A percentile compares a stretch with the other conserved stretches of the same genome.
Evolutionary conservation across 2,797 vertebrate genomes (phyloP).

Genomic region (Aselliscus stoliczkanus): DNA sequence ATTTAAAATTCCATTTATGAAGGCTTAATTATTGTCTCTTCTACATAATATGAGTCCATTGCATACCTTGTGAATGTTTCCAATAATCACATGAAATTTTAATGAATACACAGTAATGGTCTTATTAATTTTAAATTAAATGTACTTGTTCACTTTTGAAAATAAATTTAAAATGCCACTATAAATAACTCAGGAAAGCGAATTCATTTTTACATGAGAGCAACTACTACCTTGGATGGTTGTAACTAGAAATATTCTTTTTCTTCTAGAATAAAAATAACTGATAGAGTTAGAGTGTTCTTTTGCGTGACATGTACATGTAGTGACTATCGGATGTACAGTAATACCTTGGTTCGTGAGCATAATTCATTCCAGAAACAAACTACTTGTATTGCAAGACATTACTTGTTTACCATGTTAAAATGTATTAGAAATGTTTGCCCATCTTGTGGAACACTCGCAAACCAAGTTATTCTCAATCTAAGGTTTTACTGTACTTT

Average conservation of each 20-base stretch:
- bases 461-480: too few species aligned
- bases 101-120: conserved; percentile 54
- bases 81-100: conserved; percentile 53
- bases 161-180: conserved; percentile 52
- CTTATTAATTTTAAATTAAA: conserved; percentile 71
- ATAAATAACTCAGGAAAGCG: conserved; percentile 44
- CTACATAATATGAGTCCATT: conserved; percentile 10
- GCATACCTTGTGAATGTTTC: conserved; percentile 48
- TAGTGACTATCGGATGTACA: not conserved
- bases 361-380: too few species aligned
- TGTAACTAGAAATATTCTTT: not conserved
- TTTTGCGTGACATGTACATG: not conserved
- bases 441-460: too few species aligned
- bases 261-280: conserved; percentile 19
- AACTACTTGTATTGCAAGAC: too few species aligned
- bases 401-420: too few species aligned
- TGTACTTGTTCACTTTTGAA: conserved; percentile 48
- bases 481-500: not conserved
- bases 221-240: not conserved
- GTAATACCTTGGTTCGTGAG: too few species aligned
- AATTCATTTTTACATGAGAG: not conserved
- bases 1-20: conserved; percentile 55
- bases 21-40: conserved; percentile 49
- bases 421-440: too few species aligned
- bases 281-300: not conserved